A percentile compares a stretch with the other conserved stretches of the same genome.
Evolutionary conservation across 2,113 vertebrate species (phyloP).

Genomic region (Spea multiplicata): DNA sequence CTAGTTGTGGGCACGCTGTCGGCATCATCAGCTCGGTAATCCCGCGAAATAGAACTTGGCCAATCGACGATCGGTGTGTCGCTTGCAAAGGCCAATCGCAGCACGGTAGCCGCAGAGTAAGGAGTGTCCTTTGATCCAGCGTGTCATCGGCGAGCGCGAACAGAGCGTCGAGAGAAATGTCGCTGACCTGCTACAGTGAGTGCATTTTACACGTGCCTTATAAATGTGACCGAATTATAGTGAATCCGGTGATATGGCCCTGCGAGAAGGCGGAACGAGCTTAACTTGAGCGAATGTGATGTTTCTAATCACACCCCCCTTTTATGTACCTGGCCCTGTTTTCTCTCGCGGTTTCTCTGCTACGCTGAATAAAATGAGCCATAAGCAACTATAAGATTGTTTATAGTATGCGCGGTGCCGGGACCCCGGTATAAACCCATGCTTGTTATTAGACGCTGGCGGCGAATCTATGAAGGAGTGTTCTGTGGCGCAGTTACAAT

Average conservation of each 20-base stretch:
- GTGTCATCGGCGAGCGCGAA: neutral
- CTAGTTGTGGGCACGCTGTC: neutral
- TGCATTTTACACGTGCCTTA: neutral
- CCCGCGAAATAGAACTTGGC: neutral
- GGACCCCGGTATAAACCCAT: no score
- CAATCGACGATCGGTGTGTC: neutral
- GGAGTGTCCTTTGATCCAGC: no score
- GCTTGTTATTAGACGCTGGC: no score
- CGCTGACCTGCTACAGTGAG: constrained; percentile 74
- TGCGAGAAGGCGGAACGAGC: no score
- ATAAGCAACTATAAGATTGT: no score
- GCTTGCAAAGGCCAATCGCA: neutral
- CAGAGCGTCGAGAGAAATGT: constrained; percentile 52
- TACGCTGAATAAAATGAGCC: neutral
- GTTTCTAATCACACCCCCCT: neutral
- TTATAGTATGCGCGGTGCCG: no score
- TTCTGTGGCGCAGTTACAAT: no score
- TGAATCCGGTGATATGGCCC: neutral
- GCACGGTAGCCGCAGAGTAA: neutral
- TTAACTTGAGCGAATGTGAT: neutral
- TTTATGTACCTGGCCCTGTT: neutral
- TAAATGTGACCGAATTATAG: no score
- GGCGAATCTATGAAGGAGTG: no score
- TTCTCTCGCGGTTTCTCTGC: neutral
- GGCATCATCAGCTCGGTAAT: neutral